phyloP scores from a whole-genome alignment of 2,113 vertebrate genomes.

The Proterorhinus semilunaris region DNA sequence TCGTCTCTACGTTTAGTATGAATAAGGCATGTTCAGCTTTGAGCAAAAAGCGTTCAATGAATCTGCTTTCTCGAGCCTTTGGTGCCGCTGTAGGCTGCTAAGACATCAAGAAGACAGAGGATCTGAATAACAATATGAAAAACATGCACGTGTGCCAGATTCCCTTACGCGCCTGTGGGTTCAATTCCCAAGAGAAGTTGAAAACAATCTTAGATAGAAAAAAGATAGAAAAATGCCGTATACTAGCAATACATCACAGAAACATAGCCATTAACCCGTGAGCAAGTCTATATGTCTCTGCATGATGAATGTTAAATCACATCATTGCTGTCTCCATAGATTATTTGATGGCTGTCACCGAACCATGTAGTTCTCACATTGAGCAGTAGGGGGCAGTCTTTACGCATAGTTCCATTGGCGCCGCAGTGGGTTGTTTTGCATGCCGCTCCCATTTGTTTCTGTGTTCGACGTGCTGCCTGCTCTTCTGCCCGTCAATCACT shows the following conservation, averaged over 20 bases:
- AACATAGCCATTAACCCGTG: not conserved
- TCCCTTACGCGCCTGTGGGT: constrained; percentile 12
- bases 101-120: constrained; percentile 21
- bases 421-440: not conserved
- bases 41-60: constrained; percentile 29
- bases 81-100: constrained; percentile 25
- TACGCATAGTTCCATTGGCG: not conserved
- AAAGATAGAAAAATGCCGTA: not conserved
- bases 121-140: constrained; percentile 31
- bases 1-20: not conserved
- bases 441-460: not conserved
- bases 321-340: not conserved
- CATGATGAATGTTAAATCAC: not conserved
- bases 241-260: not conserved
- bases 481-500: constrained; percentile 6
- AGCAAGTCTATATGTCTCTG: not conserved
- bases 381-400: constrained; percentile 32
- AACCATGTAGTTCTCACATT: not conserved
- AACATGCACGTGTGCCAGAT: constrained; percentile 27
- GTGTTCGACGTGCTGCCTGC: not conserved
- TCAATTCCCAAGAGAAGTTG: constrained; percentile 17
- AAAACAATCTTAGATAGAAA: constrained; percentile 1
- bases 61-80: constrained; percentile 2
- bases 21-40: constrained; percentile 17
- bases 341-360: not conserved